phyloP scores from a whole-genome alignment of 2,888 invertebrate species.

The Pandemis cinnamomeana region DNA sequence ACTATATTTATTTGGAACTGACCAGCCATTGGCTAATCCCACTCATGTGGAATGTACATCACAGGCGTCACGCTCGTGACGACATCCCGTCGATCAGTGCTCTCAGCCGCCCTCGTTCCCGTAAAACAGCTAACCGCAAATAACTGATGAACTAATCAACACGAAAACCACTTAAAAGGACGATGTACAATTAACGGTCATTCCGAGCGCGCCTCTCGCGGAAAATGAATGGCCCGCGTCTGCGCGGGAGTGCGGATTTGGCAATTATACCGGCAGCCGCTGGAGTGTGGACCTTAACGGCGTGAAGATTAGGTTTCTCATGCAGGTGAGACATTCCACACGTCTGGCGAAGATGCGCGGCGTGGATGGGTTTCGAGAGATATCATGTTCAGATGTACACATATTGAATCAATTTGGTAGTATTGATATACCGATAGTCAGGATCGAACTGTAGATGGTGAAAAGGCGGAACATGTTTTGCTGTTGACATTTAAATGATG shows the following conservation, averaged over 20 bases:
- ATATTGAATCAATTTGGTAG: neutral
- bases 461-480: too few species aligned
- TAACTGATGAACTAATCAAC: slow-evolving; percentile 35
- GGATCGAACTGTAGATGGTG: too few species aligned
- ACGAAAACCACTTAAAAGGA: slow-evolving; percentile 20
- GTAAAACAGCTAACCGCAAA: neutral
- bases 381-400: neutral
- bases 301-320: neutral
- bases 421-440: neutral
- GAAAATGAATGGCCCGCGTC: slow-evolving; percentile 20
- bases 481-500: neutral
- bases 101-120: neutral
- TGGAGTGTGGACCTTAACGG: neutral
- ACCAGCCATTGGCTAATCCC: too few species aligned
- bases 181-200: slow-evolving; percentile 24
- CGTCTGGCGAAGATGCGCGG: neutral
- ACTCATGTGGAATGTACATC: too few species aligned
- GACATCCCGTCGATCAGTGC: neutral
- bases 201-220: slow-evolving; percentile 26
- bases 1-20: too few species aligned
- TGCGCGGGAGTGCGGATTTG: slow-evolving; percentile 14
- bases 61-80: neutral
- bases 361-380: neutral
- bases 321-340: neutral
- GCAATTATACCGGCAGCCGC: neutral